These are phyloP conservation scores for Pachypeltis micranthus DNA, from an alignment of 1,140 invertebrate species.

Conservation along the genomic window DNA sequence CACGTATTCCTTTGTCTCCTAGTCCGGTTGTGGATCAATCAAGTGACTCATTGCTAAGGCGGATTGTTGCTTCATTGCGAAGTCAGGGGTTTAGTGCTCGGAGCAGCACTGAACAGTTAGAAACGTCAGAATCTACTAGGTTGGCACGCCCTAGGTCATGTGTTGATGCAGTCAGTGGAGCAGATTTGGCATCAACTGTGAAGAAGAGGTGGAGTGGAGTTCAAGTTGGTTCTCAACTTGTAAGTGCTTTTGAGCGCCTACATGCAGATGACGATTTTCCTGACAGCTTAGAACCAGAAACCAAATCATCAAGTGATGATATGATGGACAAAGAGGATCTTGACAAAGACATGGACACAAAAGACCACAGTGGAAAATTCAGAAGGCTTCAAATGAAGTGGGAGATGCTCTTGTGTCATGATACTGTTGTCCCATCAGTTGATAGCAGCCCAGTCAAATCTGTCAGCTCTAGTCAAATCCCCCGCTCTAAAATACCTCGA, in stretches of 20 bases:
- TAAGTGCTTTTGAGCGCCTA: slow-evolving; percentile 52
- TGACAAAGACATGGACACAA: slow-evolving; percentile 27
- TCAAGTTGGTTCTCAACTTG: slow-evolving; percentile 53
- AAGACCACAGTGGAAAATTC: slow-evolving; percentile 44
- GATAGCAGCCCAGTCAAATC: slow-evolving; percentile 23
- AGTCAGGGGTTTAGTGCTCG: not conserved
- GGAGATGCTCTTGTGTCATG: slow-evolving; percentile 49
- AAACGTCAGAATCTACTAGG: not conserved
- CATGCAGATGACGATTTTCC: slow-evolving; percentile 55
- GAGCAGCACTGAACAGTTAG: slow-evolving; percentile 8
- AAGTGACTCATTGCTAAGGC: slow-evolving; percentile 17
- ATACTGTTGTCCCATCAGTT: slow-evolving; percentile 11
- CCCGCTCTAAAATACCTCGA: slow-evolving; percentile 52
- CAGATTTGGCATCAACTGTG: slow-evolving; percentile 42
- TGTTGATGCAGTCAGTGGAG: slow-evolving; percentile 43
- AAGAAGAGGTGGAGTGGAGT: slow-evolving; percentile 63
- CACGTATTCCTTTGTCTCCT: slow-evolving; percentile 21
- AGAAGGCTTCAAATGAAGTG: slow-evolving; percentile 71
- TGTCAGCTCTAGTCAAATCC: slow-evolving; percentile 6
- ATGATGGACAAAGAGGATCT: not conserved
- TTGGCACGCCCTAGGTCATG: slow-evolving; percentile 49
- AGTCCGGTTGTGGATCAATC: slow-evolving; percentile 11
- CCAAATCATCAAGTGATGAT: slow-evolving; percentile 9
- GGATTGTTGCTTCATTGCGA: slow-evolving; percentile 16
- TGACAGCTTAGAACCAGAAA: slow-evolving; percentile 22